Evolutionary conservation across 2,113 vertebrate species (phyloP).

Genomic region (Theristicus caerulescens): DNA sequence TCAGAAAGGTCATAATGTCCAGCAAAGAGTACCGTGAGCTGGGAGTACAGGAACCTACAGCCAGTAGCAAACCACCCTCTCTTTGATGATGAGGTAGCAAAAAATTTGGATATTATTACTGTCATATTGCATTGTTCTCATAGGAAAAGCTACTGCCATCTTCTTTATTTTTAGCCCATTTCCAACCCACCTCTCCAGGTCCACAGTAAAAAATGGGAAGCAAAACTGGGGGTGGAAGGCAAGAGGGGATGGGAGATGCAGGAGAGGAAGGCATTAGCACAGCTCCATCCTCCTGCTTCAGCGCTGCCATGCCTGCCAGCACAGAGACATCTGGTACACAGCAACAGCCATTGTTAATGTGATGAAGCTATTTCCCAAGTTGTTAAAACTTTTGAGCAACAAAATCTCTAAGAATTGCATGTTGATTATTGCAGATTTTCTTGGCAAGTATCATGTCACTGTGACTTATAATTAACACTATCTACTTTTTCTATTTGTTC

Average conservation of each 20-base stretch:
- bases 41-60: background rate
- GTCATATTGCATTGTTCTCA: background rate
- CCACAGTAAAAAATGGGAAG: background rate
- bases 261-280: background rate
- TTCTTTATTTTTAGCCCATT: no score
- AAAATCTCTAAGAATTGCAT: background rate
- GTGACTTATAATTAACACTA: background rate
- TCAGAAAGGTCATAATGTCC: no score
- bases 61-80: accelerated
- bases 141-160: background rate
- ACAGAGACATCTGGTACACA: background rate
- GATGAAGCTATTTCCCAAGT: background rate
- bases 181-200: background rate
- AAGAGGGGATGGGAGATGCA: no score
- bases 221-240: background rate
- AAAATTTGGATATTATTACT: background rate
- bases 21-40: background rate
- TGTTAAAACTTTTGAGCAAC: background rate
- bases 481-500: background rate
- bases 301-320: background rate
- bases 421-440: background rate
- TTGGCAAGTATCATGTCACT: background rate
- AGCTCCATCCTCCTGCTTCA: background rate
- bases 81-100: background rate
- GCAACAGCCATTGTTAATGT: accelerated